Evolutionary conservation across 2,113 vertebrate species (phyloP), one percentile per base, ranked within the genome.

Genomic region (Anarhynchus alexandrinus): DNA sequence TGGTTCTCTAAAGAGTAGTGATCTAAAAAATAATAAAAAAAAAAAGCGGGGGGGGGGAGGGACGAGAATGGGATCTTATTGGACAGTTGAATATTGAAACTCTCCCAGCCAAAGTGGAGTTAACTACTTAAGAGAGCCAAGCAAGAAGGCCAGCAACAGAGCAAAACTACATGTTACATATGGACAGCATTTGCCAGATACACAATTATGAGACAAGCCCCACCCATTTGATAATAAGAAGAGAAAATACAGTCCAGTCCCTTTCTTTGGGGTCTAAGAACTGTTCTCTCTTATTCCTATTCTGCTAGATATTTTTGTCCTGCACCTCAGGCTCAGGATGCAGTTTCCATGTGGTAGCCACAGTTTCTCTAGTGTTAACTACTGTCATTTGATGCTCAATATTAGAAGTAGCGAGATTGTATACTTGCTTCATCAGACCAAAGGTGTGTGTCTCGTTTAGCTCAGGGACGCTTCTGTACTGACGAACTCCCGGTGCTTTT

Each of bases 21-120:
- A 71, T 40, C 11, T 74, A 55, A 86, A 77, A 38, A 19, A 4
- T 8, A 10, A 52, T 12, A 59, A 57, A 26, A n/a, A 16, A 27
- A 40, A 43, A 5, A 1, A 5, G 2, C 6, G 11, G 2, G 26
- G 10, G 7, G 22, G 4, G 5, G 12, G 18, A 11, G 40, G 40
- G 40, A 11, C 40, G 40, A 40, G 6, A 30, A 43, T 13, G 10
- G 22, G 25, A 87, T 65, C 15, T 76, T 23, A 57, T 2, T 23
- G 15, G 42, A 79, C n/a, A 43, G 30, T 4, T 34, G 19, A 58
- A 11, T 71, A 72, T 1, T 34, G 4, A 25, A 30, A 71, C 27
- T 71, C 25, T 83, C 38, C 15, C n/a, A 82, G 38, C 5, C 47
- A 83, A 15, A 76, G 6, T 19, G 1, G 13, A 54, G 26, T 73